These are phyloP conservation scores for Protobothrops flavoviridis DNA, from an alignment of 2,113 vertebrate species.

Conservation along the genomic window DNA sequence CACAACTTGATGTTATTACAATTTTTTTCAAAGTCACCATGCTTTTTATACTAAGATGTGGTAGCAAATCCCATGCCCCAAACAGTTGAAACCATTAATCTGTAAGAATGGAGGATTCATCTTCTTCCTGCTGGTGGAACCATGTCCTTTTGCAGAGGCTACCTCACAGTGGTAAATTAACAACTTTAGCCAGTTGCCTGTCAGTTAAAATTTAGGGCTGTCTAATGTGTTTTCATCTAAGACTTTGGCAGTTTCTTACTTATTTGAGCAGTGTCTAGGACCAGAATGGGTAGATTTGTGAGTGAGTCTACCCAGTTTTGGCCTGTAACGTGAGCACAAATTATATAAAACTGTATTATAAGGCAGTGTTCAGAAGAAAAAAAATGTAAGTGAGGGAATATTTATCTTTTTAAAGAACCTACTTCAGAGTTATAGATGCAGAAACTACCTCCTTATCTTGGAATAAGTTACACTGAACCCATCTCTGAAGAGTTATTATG, in stretches of 20 bases:
- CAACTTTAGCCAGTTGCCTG: neutral
- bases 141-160: neutral
- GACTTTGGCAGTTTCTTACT: neutral
- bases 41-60: neutral
- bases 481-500: neutral
- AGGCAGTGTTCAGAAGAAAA: neutral
- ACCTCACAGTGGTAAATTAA: neutral
- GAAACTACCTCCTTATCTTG: neutral
- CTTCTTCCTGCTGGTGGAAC: neutral
- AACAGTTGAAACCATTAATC: neutral
- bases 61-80: neutral
- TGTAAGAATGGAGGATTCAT: neutral
- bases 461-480: neutral
- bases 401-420: neutral
- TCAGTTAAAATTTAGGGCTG: neutral
- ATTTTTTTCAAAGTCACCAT: neutral
- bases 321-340: neutral
- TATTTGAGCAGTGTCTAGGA: neutral
- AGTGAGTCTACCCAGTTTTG: neutral
- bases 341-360: neutral
- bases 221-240: neutral
- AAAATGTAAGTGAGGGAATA: neutral
- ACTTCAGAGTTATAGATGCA: neutral
- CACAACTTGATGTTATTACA: neutral
- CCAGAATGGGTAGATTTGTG: neutral